These are phyloP conservation scores for Synanceia verrucosa DNA, from an alignment of 2,797 vertebrate species.

Conservation along the genomic window DNA sequence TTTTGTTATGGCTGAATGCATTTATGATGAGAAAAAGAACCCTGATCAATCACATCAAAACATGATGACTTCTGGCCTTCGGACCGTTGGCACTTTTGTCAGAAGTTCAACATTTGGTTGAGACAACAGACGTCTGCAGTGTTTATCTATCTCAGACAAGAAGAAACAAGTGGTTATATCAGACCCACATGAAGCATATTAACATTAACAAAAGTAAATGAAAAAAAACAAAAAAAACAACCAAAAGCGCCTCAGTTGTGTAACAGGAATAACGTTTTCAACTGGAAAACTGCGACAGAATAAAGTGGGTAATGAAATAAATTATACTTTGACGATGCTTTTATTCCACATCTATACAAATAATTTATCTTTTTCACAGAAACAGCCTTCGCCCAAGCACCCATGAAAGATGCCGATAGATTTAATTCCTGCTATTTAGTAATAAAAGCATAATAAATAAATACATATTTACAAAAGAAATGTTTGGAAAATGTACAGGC, in stretches of 20 bases:
- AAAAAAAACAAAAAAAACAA: neutral
- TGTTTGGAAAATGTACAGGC: slow-evolving; percentile 70
- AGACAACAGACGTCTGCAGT: slow-evolving; percentile 1
- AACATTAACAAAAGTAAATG: neutral
- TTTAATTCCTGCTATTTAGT: slow-evolving; percentile 56
- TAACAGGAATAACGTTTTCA: slow-evolving; percentile 2
- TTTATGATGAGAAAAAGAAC: slow-evolving; percentile 21
- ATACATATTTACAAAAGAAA: slow-evolving; percentile 74
- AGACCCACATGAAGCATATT: neutral
- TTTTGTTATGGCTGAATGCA: slow-evolving; percentile 44
- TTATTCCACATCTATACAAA: slow-evolving; percentile 69
- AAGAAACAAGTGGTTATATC: slow-evolving; percentile 58
- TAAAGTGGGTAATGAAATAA: slow-evolving; percentile 62
- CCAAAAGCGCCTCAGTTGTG: slow-evolving; percentile 11
- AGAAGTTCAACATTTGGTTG: slow-evolving; percentile 41
- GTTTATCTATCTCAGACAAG: slow-evolving; percentile 8
- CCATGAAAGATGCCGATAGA: slow-evolving; percentile 61
- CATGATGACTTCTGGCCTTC: slow-evolving; percentile 25
- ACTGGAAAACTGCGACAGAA: neutral
- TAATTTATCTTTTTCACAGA: slow-evolving; percentile 78
- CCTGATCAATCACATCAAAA: slow-evolving; percentile 26
- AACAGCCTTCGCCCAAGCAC: slow-evolving; percentile 63
- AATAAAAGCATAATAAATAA: slow-evolving; percentile 77
- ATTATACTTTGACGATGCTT: slow-evolving; percentile 68
- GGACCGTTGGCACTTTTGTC: slow-evolving; percentile 62